Evolutionary conservation across 2,888 invertebrate species (phyloP), one percentile per base, ranked within the genome.

Genomic region (Leptopterna dolabrata): DNA sequence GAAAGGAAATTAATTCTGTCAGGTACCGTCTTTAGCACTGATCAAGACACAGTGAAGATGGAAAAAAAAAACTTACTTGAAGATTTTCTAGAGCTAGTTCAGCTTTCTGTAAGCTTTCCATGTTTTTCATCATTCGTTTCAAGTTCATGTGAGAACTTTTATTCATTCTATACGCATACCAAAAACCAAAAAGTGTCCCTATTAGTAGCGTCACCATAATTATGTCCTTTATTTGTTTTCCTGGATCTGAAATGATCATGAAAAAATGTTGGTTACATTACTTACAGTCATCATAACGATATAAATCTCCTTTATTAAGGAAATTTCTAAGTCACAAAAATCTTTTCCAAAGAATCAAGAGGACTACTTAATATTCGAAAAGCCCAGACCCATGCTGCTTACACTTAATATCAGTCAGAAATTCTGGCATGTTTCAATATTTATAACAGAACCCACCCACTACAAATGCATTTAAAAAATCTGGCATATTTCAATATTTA

Each of bases 121-220:
- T 97, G 90, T 98, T 97, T 89, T 95, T 95, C 91, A 98, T 95
- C 97, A 99, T 98, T 88, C 97, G 95, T 90, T 95, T 95, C 89
- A 99, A 94, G 91, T 99, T 96, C 89, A 94, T 93, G 90, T 97
- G 96, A 51, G 97, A 97, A 91, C 95, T 96, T 91, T 97, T 96
- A 91, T 97, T 97, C 90, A 98, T 97, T 87, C 96, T 95, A 92
- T 97, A 95, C 41, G 97, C 98, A 92, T 97, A 97, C 97, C 97
- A 98, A 90, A 96, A 96, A 84, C 97, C 97, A 87, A 96, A 95
- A 86, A 97, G 94, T 11, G 97, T 97, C 90, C 97, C 95, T 89
- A 97, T 93, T 85, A 98, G 93, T 87, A 97, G 93, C 2, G 96
- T 95, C 47, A 97, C 96, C 90, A 99, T 93, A 89, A 97, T 94